Conservation (phyloP, 2,797 vertebrate species). For the Microcaecilia unicolor region DNA sequence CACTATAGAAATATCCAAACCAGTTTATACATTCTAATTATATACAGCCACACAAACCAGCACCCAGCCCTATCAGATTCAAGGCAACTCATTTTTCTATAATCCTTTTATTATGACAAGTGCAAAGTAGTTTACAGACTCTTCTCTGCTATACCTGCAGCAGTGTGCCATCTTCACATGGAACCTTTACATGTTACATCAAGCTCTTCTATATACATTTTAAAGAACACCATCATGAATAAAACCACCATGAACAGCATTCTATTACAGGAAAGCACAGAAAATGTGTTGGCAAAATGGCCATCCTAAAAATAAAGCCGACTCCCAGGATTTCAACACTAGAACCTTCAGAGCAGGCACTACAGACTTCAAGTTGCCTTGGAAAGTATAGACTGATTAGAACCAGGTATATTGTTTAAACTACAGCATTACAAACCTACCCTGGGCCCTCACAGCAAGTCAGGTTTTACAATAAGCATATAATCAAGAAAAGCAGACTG, state of each 20-base stretch:
- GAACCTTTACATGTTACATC: slow-evolving; percentile 57
- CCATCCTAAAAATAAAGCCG: not conserved
- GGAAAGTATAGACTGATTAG: no score
- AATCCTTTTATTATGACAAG: no score
- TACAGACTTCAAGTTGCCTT: not conserved
- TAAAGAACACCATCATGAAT: slow-evolving; percentile 72
- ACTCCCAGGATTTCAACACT: fast-evolving
- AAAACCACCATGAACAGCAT: slow-evolving; percentile 44
- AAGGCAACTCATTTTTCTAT: no score
- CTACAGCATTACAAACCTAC: not conserved
- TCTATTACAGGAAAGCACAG: slow-evolving; percentile 8
- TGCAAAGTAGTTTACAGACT: no score
- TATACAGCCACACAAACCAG: no score
- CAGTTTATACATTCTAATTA: no score
- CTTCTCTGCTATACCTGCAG: not conserved
- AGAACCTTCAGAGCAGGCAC: not conserved
- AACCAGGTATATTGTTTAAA: not conserved
- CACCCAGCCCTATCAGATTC: no score
- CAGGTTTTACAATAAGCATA: not conserved
- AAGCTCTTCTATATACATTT: slow-evolving; percentile 46
- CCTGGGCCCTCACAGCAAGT: no score
- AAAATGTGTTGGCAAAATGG: not conserved
- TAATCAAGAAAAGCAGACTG: not conserved
- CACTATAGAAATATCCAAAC: no score
- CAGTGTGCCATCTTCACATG: slow-evolving; percentile 11